Evolutionary conservation across 2,888 invertebrate genomes (phyloP).

Genomic region (Athrips mouffetella): DNA sequence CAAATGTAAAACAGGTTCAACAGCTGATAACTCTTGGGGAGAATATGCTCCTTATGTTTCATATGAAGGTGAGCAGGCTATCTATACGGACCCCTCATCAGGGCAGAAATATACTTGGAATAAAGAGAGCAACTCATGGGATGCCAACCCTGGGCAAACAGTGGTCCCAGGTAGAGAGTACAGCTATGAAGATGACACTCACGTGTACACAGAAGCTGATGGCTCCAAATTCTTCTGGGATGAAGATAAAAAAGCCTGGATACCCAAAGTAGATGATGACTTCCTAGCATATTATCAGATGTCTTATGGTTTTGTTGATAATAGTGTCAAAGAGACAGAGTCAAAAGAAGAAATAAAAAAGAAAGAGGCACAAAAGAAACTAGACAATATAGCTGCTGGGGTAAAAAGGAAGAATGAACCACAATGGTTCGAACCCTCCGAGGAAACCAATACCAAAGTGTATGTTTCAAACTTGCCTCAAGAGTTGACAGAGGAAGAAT

Average conservation of each 20-base stretch:
- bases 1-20: not conserved
- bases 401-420: conserved; percentile 76
- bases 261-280: conserved; percentile 97
- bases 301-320: conserved; percentile 92
- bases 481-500: conserved; percentile 92
- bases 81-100: conserved; percentile 86
- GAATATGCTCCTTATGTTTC: conserved; percentile 80
- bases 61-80: conserved; percentile 83
- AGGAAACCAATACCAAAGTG: conserved; percentile 92
- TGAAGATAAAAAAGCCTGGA: conserved; percentile 93
- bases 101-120: conserved; percentile 84
- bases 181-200: conserved; percentile 86
- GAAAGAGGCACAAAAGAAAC: conserved; percentile 44
- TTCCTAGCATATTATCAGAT: conserved; percentile 98
- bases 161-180: conserved; percentile 70
- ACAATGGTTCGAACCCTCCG: conserved; percentile 96
- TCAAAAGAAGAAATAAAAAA: conserved; percentile 45
- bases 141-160: conserved; percentile 45
- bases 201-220: conserved; percentile 90
- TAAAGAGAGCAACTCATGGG: conserved; percentile 71
- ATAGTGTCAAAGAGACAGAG: conserved; percentile 55
- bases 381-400: conserved; percentile 58
- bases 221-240: conserved; percentile 96
- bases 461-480: conserved; percentile 95
- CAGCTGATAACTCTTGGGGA: conserved; percentile 44